Conservation (phyloP, 2,113 vertebrate genomes). For the Albula glossodonta region DNA sequence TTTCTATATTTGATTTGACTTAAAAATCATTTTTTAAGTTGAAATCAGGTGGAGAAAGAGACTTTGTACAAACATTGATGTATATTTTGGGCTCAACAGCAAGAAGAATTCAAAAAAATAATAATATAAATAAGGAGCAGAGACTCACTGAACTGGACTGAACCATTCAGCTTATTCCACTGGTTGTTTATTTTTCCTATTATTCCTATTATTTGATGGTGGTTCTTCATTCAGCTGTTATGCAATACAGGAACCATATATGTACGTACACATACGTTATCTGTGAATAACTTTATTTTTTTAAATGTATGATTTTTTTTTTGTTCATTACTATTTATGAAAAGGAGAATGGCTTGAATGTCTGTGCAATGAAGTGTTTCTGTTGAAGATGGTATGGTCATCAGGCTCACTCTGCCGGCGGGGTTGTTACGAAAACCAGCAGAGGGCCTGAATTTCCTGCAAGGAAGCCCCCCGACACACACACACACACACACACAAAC, state of each 20-base stretch:
- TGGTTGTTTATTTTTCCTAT: slow-evolving; percentile 69
- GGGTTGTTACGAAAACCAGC: slow-evolving; percentile 51
- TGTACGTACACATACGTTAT: slow-evolving; percentile 74
- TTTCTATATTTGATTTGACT: slow-evolving; percentile 66
- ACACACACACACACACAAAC: background rate
- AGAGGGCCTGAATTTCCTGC: too few species aligned
- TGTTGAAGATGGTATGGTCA: slow-evolving; percentile 58
- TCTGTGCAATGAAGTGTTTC: slow-evolving; percentile 70
- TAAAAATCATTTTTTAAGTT: slow-evolving; percentile 74
- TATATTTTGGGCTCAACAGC: slow-evolving; percentile 69
- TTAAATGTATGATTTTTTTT: slow-evolving; percentile 65
- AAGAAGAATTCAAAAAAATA: slow-evolving; percentile 70
- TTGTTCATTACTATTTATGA: slow-evolving; percentile 87
- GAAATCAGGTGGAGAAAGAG: slow-evolving; percentile 55
- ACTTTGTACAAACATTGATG: slow-evolving; percentile 86
- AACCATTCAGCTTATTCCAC: slow-evolving; percentile 79
- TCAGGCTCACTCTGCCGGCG: slow-evolving; percentile 62
- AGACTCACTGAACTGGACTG: slow-evolving; percentile 68
- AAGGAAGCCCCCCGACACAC: too few species aligned
- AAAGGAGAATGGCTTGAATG: slow-evolving; percentile 72
- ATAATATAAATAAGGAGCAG: slow-evolving; percentile 65
- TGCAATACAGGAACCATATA: slow-evolving; percentile 70
- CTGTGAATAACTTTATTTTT: slow-evolving; percentile 83
- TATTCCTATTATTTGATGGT: slow-evolving; percentile 19
- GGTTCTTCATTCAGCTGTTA: slow-evolving; percentile 54